phyloP scores from a whole-genome alignment of 1,140 invertebrate genomes.

The Trypoxylus dichotomus region DNA sequence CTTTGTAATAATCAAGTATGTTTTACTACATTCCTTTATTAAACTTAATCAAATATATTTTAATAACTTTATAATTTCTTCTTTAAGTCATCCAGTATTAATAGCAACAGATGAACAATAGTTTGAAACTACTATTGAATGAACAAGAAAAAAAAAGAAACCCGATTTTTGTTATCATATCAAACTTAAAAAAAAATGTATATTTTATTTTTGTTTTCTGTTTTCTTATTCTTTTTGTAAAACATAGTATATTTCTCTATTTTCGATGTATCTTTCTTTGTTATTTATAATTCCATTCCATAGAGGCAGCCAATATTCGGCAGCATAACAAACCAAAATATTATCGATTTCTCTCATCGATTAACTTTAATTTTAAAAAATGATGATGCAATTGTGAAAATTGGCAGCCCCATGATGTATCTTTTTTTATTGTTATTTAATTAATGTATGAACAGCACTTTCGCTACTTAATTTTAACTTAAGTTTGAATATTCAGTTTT shows the following conservation, averaged over 20 bases:
- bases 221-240: not conserved
- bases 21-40: slow-evolving; percentile 24
- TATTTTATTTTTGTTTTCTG: slow-evolving; percentile 23
- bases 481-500: not conserved
- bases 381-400: not conserved
- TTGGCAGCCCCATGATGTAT: slow-evolving; percentile 32
- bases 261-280: not conserved
- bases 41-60: slow-evolving; percentile 21
- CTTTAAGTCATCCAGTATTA: slow-evolving; percentile 14
- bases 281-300: slow-evolving; percentile 26
- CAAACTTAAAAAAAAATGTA: not conserved
- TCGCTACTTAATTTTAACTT: slow-evolving; percentile 7
- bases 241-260: slow-evolving; percentile 22
- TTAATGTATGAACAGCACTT: not conserved
- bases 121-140: slow-evolving; percentile 1
- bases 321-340: slow-evolving; percentile 4
- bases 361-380: not conserved
- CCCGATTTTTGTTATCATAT: not conserved
- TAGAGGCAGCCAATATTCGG: slow-evolving; percentile 27
- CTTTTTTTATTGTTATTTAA: slow-evolving; percentile 31
- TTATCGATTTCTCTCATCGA: too few species aligned
- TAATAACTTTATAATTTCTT: not conserved
- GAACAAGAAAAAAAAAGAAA: slow-evolving; percentile 4
- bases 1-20: not conserved
- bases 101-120: slow-evolving; percentile 3